Conservation (phyloP, 2,888 invertebrate species). For the Diplolepis rosae region DNA sequence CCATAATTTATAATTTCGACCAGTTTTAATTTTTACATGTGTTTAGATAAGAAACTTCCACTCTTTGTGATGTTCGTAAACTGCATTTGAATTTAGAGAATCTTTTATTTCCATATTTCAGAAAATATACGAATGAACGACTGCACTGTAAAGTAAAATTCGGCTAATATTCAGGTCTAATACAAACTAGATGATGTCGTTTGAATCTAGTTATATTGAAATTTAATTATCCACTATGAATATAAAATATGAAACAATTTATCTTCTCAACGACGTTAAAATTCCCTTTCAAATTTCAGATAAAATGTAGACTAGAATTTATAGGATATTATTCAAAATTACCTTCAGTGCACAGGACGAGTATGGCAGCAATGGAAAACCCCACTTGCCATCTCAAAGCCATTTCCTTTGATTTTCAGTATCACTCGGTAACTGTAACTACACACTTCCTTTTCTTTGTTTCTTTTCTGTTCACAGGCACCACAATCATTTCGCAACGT, state of each 20-base stretch:
- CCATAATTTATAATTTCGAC: background rate
- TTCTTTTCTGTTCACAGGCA: background rate
- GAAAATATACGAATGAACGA: background rate
- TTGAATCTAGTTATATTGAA: background rate
- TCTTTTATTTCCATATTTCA: too few species aligned
- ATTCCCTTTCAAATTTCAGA: too few species aligned
- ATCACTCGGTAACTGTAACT: constrained; percentile 55
- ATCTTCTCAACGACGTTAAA: too few species aligned
- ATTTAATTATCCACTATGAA: background rate
- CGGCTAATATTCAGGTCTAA: background rate
- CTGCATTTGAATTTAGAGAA: constrained; percentile 6
- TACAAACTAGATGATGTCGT: too few species aligned
- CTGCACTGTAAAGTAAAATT: background rate
- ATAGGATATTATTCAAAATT: constrained; percentile 33
- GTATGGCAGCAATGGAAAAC: constrained; percentile 71
- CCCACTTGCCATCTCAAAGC: constrained; percentile 73
- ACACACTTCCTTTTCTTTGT: constrained; percentile 33
- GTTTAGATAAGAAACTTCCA: background rate
- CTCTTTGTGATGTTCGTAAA: constrained; percentile 18
- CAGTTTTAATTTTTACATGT: background rate
- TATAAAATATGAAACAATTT: background rate
- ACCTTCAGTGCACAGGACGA: constrained; percentile 73
- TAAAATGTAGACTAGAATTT: background rate
- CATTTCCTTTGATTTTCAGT: constrained; percentile 64
- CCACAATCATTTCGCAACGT: background rate